Evolutionary conservation across 2,888 invertebrate species (phyloP).

Genomic region (Sesia apiformis): DNA sequence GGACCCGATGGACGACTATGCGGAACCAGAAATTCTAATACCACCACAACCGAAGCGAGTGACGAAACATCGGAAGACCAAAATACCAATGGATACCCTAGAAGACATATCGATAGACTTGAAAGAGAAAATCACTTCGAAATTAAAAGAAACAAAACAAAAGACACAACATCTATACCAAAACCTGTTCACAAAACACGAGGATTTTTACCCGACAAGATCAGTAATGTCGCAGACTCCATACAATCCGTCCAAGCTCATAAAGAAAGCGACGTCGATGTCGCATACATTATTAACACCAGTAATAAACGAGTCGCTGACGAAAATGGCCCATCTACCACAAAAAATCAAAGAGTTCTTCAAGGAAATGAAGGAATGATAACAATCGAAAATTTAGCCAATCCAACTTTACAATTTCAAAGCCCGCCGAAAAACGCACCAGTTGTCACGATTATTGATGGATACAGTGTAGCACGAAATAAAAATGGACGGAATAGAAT

Average conservation of each 20-base stretch:
- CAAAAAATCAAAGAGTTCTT: slow-evolving; percentile 54
- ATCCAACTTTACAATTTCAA: slow-evolving; percentile 11
- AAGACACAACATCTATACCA: slow-evolving; percentile 51
- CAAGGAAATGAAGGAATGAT: slow-evolving; percentile 49
- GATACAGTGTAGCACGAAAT: slow-evolving; percentile 59
- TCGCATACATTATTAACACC: slow-evolving; percentile 48
- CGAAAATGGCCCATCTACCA: slow-evolving; percentile 53
- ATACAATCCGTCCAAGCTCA: slow-evolving; percentile 38
- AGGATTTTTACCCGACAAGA: slow-evolving; percentile 38
- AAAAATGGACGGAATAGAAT: slow-evolving; percentile 57
- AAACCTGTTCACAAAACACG: slow-evolving; percentile 50
- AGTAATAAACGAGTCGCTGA: slow-evolving; percentile 52
- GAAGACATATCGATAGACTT: slow-evolving; percentile 29
- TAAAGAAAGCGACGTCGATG: slow-evolving; percentile 43
- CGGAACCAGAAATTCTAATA: slow-evolving; percentile 26
- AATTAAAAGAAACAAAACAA: slow-evolving; percentile 49
- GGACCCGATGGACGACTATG: slow-evolving; percentile 32
- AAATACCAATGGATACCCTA: slow-evolving; percentile 23
- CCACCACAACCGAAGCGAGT: slow-evolving; percentile 17
- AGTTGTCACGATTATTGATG: slow-evolving; percentile 55
- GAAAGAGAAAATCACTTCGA: slow-evolving; percentile 41
- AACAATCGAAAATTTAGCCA: slow-evolving; percentile 15
- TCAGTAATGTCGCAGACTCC: slow-evolving; percentile 29
- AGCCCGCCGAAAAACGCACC: slow-evolving; percentile 23
- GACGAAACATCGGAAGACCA: slow-evolving; percentile 19